A percentile compares a stretch with the other conserved stretches of the same genome.
These are phyloP conservation scores for Bovichtus variegatus DNA, from an alignment of 2,797 vertebrate species.

Conservation along the genomic window DNA sequence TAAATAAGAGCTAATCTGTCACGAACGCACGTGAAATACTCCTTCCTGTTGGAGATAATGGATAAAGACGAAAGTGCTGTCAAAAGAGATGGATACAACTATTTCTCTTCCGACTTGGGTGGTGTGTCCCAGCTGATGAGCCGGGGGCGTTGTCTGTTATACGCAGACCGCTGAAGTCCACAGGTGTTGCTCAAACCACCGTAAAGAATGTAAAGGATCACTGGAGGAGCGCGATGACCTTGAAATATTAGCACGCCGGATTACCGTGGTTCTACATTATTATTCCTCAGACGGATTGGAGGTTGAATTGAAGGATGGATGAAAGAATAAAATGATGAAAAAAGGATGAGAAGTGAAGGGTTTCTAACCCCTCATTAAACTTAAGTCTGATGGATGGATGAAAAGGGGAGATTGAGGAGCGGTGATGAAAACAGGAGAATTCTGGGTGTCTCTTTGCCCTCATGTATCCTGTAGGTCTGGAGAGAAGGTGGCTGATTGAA, in stretches of 20 bases:
- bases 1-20: slow-evolving; percentile 22
- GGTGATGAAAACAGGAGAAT: slow-evolving; percentile 65
- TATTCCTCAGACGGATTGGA: slow-evolving; percentile 58
- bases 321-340: slow-evolving; percentile 70
- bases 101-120: slow-evolving; percentile 8
- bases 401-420: slow-evolving; percentile 45
- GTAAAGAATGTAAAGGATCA: slow-evolving; percentile 39
- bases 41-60: slow-evolving; percentile 11
- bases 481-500: slow-evolving; percentile 46
- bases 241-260: slow-evolving; percentile 66
- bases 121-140: slow-evolving; percentile 7
- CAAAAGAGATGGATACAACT: slow-evolving; percentile 9
- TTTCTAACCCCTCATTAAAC: slow-evolving; percentile 78
- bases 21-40: neutral
- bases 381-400: slow-evolving; percentile 73
- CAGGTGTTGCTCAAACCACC: slow-evolving; percentile 30
- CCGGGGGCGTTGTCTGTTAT: neutral
- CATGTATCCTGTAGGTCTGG: slow-evolving; percentile 47
- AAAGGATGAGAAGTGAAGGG: slow-evolving; percentile 61
- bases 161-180: neutral
- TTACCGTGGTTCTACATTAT: slow-evolving; percentile 69
- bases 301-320: slow-evolving; percentile 61
- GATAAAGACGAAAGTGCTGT: slow-evolving; percentile 3
- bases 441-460: slow-evolving; percentile 53
- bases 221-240: slow-evolving; percentile 57